These are phyloP conservation scores for Chironex yamaguchii DNA, from an alignment of 30 jellyfish, hydroid and myxozoan genomes.

Conservation along the genomic window DNA sequence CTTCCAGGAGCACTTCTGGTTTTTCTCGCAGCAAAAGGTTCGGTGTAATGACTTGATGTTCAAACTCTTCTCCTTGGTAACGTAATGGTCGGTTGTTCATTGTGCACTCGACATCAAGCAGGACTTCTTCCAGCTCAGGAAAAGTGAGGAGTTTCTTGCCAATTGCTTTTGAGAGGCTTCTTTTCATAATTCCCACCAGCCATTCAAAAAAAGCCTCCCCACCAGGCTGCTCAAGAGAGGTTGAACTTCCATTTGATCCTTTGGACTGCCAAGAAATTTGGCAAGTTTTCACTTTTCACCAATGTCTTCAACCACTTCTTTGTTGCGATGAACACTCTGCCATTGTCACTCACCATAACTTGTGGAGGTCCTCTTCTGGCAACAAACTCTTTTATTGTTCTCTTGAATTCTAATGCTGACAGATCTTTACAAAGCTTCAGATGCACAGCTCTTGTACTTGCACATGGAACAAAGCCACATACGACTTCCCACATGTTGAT, in stretches of 20 bases:
- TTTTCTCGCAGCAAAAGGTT: conserved; percentile 29
- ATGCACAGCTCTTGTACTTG: conserved; percentile 43
- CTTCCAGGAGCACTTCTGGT: conserved; percentile 11
- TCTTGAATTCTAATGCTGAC: conserved; percentile 12
- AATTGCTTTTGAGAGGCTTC: conserved; percentile 38
- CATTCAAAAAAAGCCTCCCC: conserved; percentile 71
- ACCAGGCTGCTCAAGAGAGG: conserved; percentile 61
- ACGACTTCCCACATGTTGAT: conserved; percentile 3
- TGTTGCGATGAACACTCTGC: conserved; percentile 31
- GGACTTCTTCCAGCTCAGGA: conserved; percentile 56
- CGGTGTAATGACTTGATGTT: conserved; percentile 44
- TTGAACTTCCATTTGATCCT: conserved; percentile 53
- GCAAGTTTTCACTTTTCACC: conserved; percentile 36
- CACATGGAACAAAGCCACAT: conserved; percentile 39
- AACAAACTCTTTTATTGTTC: conserved; percentile 32
- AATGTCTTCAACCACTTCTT: conserved; percentile 35
- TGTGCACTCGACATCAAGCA: conserved; percentile 39
- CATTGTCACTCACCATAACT: conserved; percentile 60
- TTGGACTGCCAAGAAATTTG: conserved; percentile 42
- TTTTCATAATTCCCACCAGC: conserved; percentile 57
- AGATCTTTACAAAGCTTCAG: conserved; percentile 22
- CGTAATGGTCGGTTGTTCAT: conserved; percentile 63
- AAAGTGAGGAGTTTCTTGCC: conserved; percentile 34
- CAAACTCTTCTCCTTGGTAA: conserved; percentile 66
- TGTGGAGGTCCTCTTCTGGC: conserved; percentile 55